Evolutionary conservation across 2,797 vertebrate genomes (phyloP), one percentile per base, ranked within the genome.

Genomic region (Tenualosa thibaudeaui): DNA sequence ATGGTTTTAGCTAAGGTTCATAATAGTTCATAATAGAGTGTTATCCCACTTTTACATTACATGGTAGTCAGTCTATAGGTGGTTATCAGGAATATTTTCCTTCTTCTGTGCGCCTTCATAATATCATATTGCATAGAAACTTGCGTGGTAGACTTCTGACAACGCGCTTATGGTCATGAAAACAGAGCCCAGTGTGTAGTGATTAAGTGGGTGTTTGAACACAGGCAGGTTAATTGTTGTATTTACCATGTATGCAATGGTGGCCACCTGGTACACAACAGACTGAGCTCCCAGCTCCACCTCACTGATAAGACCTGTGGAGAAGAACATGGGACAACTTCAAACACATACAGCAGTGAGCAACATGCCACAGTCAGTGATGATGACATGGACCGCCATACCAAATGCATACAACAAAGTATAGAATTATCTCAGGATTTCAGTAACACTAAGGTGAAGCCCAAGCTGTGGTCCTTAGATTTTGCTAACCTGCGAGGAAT

Each of bases 221-320:
- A 46, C 46, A 46, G 50, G 50, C 50, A 51, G 26, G n/a, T 68
- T 26, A 51, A 31, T 68, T 68, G 10, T 31, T 10, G 62, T 2
- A 49, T 49, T 96, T 93, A 98, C 97, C 97, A 97, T 96, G 89
- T 94, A 98, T 0, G 93, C 90, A 0, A 96, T 86, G 51, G 43
- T 31, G 1, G 94, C 88, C 85, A 98, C 62, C 86, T 97, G 91
- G 0, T 97, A 97, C 81, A 95, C 87, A 2, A 98, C 43, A 4
- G 97, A 96, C 24, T 98, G 96, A 0, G 97, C 94, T 0, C 94
- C 97, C 88, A 98, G 88, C 90, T 98, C 96, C 6, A 94, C 93
- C 87, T 96, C 95, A 46, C 95, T 94, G 17, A 98, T 94, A 81
- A 96, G 81, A 10, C 97, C 96, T 97, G 88, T 85, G 50, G 53